Percentiles rank a stretch among this genome's conserved stretches.
Evolutionary conservation across 2,888 invertebrate species (phyloP).

Genomic region (Oxyscelio sp.): DNA sequence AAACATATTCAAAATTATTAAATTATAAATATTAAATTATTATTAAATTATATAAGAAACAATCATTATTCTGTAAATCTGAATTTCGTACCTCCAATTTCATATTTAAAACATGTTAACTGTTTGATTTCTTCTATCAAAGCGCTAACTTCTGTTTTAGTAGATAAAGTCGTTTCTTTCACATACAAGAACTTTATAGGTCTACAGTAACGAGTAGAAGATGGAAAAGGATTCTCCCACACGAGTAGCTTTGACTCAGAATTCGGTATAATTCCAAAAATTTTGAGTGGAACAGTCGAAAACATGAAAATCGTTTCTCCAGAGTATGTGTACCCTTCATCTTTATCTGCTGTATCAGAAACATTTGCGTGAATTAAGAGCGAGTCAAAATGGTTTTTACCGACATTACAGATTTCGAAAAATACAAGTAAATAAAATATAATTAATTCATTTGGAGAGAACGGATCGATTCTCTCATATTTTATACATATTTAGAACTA

Average conservation of each 20-base stretch:
- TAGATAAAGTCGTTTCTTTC: conserved; percentile 15
- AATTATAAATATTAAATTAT: conserved; percentile 8
- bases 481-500: too few species aligned
- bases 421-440: too few species aligned
- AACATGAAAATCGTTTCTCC: conserved; percentile 28
- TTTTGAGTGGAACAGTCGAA: conserved; percentile 21
- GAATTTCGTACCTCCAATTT: too few species aligned
- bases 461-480: too few species aligned
- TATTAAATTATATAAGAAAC: conserved; percentile 1
- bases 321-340: conserved; percentile 7
- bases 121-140: conserved; percentile 17
- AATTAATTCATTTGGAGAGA: too few species aligned
- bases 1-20: not conserved
- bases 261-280: not conserved
- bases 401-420: too few species aligned
- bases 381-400: too few species aligned
- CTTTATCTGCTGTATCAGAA: not conserved
- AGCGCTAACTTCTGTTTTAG: conserved; percentile 18
- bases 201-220: conserved; percentile 28
- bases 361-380: conserved; percentile 3
- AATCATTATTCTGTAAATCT: not conserved
- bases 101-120: too few species aligned
- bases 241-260: not conserved
- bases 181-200: conserved; percentile 26
- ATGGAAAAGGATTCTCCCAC: conserved; percentile 29